Evolutionary conservation across 64 coral and sea anemone species (phyloP).

Genomic region (Pocillopora damicornis): DNA sequence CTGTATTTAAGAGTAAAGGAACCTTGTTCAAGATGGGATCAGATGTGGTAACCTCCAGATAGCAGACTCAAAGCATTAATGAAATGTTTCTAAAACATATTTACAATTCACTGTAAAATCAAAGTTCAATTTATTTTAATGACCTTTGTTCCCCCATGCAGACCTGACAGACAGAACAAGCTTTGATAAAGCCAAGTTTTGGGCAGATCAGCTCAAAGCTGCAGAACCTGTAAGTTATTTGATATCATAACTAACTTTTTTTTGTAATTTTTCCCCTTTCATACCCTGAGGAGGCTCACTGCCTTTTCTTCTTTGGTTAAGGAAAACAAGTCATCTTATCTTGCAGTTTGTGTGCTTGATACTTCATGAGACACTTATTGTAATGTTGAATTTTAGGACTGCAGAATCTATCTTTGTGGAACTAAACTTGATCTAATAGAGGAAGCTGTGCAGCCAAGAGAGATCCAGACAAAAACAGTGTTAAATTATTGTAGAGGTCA

Average conservation of each 20-base stretch:
- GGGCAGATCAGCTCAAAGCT: conserved; percentile 86
- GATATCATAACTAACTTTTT: background rate
- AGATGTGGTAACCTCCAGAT: too few relatives aligned
- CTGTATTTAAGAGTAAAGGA: too few relatives aligned
- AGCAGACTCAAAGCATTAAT: too few relatives aligned
- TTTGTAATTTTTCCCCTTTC: background rate
- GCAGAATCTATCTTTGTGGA: conserved; percentile 95
- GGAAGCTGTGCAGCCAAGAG: conserved; percentile 70
- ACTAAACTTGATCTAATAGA: conserved; percentile 98
- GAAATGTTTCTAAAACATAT: background rate
- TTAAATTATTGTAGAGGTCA: conserved; percentile 87
- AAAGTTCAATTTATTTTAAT: background rate
- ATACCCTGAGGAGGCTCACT: background rate
- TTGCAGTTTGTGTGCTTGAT: background rate
- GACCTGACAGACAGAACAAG: conserved; percentile 87
- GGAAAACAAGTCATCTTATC: background rate
- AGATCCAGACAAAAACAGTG: conserved; percentile 59
- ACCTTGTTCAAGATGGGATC: too few relatives aligned
- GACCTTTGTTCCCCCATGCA: background rate
- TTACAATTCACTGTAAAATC: too few relatives aligned
- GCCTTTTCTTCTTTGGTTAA: background rate
- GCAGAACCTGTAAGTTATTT: conserved; percentile 82
- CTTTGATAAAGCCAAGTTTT: conserved; percentile 95
- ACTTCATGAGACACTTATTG: background rate
- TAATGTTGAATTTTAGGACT: conserved; percentile 55